Evolutionary conservation across 2,113 vertebrate species (phyloP), one percentile per base, ranked within the genome.

Genomic region (Varanus komodoensis): DNA sequence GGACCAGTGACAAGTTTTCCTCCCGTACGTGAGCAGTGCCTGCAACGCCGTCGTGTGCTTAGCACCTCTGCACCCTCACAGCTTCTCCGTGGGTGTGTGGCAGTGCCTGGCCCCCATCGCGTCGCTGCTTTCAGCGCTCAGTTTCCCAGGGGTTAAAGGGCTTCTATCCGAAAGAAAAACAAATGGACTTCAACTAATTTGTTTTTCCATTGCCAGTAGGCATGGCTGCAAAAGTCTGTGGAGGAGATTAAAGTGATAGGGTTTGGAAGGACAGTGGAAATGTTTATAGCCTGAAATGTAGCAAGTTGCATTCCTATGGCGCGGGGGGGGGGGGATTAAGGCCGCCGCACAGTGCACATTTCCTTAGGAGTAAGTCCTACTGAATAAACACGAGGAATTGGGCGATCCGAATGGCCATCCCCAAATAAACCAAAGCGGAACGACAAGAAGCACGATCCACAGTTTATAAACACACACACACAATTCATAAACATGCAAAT

Each of bases 181-280:
- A 92, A 90, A 95, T 94, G 91, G 90, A 91, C 88, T 92, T 84
- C 25, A 94, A 90, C 91, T 95, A 89, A 93, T 94, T 95, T 81
- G 57, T 94, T 96, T 96, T 95, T 96, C 95, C 95, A 92, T 91
- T 44, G 92, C 95, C 90, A 75, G 89, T 87, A 89, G 93, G 93
- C 93, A 94, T 4, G 38, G 81, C 91, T 96, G 93, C 91, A 86
- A 95, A 94, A 96, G 88, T 54, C 8, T 92, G 29, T 6, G 87
- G 91, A 93, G 81, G 90, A 95, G 91, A 94, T 95, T 93, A 96
- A 95, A 96, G 94, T 0, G 14, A 94, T 38, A 54, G 90, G 88
- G 50, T 89, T 94, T 95, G 89, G 93, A 93, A 94, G 91, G 91
- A 95, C 82, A 93, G 54, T 23, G 27, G n/a, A 89, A 90, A 84